These are phyloP conservation scores for Coregonus clupeaformis DNA, from an alignment of 2,113 vertebrate species.

Conservation along the genomic window DNA sequence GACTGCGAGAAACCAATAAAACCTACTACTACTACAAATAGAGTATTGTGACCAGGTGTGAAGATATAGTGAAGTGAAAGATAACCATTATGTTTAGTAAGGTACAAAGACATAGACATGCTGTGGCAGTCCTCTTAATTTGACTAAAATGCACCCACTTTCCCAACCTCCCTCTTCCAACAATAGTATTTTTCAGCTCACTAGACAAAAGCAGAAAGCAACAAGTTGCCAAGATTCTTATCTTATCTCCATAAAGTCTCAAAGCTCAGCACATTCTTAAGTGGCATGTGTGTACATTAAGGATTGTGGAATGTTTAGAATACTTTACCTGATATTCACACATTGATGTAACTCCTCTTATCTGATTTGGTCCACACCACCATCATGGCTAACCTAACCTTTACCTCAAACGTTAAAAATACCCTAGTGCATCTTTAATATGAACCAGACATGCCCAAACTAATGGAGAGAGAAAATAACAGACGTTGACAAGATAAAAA, in stretches of 20 bases:
- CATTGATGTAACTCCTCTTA: slow-evolving; percentile 31
- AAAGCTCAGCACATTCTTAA: slow-evolving; percentile 39
- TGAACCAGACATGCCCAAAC: slow-evolving; percentile 24
- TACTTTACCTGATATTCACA: slow-evolving; percentile 9
- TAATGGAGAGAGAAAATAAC: slow-evolving; percentile 32
- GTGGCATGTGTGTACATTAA: background rate
- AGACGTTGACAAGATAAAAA: background rate
- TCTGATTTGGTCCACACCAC: slow-evolving; percentile 40
- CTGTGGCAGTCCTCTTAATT: no score
- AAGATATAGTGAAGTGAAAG: no score
- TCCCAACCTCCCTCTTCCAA: background rate
- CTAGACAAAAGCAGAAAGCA: background rate
- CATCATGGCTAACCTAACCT: slow-evolving; percentile 20
- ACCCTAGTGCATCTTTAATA: slow-evolving; percentile 5
- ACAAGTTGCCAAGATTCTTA: slow-evolving; percentile 11
- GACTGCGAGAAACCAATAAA: no score
- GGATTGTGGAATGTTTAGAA: slow-evolving; percentile 28
- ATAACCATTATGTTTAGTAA: no score
- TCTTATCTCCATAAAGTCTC: slow-evolving; percentile 15
- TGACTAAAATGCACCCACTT: background rate
- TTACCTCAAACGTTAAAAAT: slow-evolving; percentile 24
- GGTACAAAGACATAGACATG: no score
- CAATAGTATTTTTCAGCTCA: background rate
- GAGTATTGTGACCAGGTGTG: no score
- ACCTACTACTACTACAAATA: no score